Evolutionary conservation across 2,113 vertebrate species (phyloP).

Genomic region (Cepphus grylle): DNA sequence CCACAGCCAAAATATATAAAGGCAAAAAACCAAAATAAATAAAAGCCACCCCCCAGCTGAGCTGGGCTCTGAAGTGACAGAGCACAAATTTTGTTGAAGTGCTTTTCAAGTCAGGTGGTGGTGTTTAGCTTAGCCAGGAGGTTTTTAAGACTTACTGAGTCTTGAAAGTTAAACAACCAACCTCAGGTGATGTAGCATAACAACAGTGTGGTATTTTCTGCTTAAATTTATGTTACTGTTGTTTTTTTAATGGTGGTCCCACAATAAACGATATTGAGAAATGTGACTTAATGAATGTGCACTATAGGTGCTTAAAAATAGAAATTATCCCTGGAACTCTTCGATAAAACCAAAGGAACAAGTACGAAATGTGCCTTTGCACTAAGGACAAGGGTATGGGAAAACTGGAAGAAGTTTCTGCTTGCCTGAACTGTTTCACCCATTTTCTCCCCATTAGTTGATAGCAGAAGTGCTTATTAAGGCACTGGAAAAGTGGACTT

Average conservation of each 20-base stretch:
- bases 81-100: neutral
- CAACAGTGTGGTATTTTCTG: neutral
- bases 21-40: neutral
- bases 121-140: neutral
- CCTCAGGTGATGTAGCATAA: neutral
- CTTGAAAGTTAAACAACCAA: neutral
- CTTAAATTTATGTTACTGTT: neutral
- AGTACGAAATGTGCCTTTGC: neutral
- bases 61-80: neutral
- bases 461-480: constrained; percentile 17
- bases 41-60: neutral
- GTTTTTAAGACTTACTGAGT: neutral
- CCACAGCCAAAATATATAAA: neutral
- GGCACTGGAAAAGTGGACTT: neutral
- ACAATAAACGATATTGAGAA: neutral
- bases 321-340: neutral
- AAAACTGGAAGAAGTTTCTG: neutral
- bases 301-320: neutral
- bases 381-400: neutral
- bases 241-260: neutral
- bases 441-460: neutral
- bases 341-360: neutral
- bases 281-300: neutral
- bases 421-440: neutral
- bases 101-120: neutral